Conservation (phyloP, 2,888 invertebrate species). For the Microctonus aethiopoides region DNA sequence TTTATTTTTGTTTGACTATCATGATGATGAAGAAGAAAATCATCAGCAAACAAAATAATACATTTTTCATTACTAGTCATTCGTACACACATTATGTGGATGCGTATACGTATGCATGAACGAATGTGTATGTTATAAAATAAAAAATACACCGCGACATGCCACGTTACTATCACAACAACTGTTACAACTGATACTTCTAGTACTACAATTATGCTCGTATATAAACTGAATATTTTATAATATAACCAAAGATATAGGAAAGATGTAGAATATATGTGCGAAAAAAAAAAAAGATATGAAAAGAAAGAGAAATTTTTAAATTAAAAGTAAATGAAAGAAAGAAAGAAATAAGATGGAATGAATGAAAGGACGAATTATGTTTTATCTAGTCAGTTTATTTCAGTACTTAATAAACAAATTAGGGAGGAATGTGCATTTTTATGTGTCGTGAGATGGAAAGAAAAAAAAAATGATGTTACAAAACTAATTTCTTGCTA, state of each 20-base stretch:
- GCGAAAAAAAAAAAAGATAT: slow-evolving; percentile 21
- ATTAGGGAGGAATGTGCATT: slow-evolving; percentile 65
- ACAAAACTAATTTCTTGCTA: slow-evolving; percentile 21
- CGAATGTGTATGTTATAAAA: too few species aligned
- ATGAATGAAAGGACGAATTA: slow-evolving; percentile 22
- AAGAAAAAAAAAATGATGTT: slow-evolving; percentile 16
- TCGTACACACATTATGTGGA: slow-evolving; percentile 54
- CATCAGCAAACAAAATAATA: not conserved
- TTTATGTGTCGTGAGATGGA: slow-evolving; percentile 26
- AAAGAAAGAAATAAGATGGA: slow-evolving; percentile 5
- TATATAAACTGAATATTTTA: not conserved
- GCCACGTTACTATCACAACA: too few species aligned
- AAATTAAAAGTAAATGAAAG: not conserved
- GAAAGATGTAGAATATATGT: not conserved
- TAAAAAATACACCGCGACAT: too few species aligned
- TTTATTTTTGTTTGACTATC: too few species aligned
- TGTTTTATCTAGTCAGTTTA: slow-evolving; percentile 54
- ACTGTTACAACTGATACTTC: not conserved
- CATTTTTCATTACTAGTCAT: slow-evolving; percentile 60
- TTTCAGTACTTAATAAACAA: slow-evolving; percentile 62
- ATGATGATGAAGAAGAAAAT: too few species aligned
- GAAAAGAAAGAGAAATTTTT: not conserved
- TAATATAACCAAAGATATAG: slow-evolving; percentile 54
- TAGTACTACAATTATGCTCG: not conserved
- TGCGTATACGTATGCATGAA: slow-evolving; percentile 37